phyloP scores from a whole-genome alignment of 2,888 invertebrate genomes.

The Rambutsinella grinnellia region DNA sequence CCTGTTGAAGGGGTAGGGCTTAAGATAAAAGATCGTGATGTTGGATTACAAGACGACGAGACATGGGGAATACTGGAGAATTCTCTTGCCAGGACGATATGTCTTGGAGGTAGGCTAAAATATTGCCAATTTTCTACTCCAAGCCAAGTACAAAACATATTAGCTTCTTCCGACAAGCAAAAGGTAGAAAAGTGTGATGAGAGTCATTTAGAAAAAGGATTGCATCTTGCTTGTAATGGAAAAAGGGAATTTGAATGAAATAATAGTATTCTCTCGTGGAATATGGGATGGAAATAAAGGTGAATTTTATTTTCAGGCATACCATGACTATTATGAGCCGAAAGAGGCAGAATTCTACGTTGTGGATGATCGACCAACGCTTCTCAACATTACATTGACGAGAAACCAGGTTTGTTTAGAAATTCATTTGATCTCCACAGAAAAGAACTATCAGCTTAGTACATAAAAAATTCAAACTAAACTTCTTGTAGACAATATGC shows the following conservation, averaged over 20 bases:
- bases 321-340: conserved; percentile 86
- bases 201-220: not conserved
- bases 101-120: conserved; percentile 79
- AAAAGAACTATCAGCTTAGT: not conserved
- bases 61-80: conserved; percentile 95
- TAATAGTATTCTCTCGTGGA: not conserved
- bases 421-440: not conserved
- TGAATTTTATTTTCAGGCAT: conserved; percentile 74
- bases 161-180: not conserved
- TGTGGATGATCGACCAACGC: conserved; percentile 86
- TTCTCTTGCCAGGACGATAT: conserved; percentile 89
- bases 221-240: not conserved
- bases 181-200: not conserved
- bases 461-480: not conserved
- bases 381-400: conserved; percentile 85
- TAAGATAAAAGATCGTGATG: conserved; percentile 85
- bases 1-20: conserved; percentile 84
- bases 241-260: not conserved
- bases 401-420: conserved; percentile 80
- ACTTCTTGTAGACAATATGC: not conserved
- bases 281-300: not conserved
- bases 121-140: not conserved
- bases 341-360: conserved; percentile 89
- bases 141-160: not conserved
- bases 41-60: conserved; percentile 88